Conservation (phyloP, 2,797 vertebrate genomes). For the Coracias cyanogaster region DNA sequence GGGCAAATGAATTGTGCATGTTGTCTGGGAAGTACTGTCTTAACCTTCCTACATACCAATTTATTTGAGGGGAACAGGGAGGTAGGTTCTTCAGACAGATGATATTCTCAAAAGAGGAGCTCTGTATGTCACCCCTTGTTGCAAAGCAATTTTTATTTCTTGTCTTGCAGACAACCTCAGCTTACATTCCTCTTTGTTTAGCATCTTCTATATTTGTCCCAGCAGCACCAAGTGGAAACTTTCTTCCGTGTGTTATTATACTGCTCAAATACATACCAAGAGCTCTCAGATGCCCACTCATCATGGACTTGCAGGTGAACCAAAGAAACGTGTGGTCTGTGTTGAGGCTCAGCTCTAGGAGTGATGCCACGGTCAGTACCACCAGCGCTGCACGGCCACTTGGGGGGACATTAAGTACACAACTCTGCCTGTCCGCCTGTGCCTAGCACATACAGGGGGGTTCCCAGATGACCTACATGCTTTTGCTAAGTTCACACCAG, state of each 20-base stretch:
- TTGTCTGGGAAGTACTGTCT: not conserved
- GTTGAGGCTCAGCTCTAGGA: not conserved
- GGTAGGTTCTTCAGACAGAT: not conserved
- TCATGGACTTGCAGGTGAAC: not conserved
- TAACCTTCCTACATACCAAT: not conserved
- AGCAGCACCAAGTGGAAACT: no score
- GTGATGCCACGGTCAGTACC: not conserved
- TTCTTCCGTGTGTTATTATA: no score
- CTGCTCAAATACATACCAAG: no score
- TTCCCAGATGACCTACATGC: not conserved
- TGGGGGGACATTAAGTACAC: not conserved
- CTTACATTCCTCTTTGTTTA: not conserved
- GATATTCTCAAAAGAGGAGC: not conserved
- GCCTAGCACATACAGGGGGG: not conserved
- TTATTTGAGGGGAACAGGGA: not conserved
- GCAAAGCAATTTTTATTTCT: slow-evolving; percentile 5
- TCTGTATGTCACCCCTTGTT: not conserved
- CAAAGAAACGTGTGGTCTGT: not conserved
- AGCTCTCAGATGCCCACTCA: no score
- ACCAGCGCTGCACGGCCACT: not conserved
- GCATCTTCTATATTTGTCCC: slow-evolving; percentile 17
- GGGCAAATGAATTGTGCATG: not conserved
- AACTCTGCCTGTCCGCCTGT: not conserved
- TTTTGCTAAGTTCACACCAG: not conserved
- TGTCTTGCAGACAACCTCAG: not conserved